These are phyloP conservation scores for Mycetomoellerius zeteki DNA, from an alignment of 1,140 invertebrate genomes.

Conservation along the genomic window DNA sequence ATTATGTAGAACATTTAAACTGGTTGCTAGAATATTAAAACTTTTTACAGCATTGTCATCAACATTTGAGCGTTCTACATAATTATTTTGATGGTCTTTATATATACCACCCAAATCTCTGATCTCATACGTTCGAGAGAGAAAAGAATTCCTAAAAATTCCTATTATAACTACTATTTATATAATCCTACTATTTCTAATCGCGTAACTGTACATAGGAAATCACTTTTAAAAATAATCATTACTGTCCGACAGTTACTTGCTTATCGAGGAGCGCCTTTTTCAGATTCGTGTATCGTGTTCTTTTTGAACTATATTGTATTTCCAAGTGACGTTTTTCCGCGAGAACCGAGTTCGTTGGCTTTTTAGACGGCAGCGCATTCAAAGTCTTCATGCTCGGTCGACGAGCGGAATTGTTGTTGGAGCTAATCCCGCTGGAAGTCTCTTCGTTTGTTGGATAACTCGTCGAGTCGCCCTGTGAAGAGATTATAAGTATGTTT, in stretches of 20 bases:
- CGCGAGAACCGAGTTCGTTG: neutral
- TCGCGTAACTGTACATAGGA: neutral
- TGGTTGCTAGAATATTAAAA: too few species aligned
- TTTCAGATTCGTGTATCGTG: constrained; percentile 70
- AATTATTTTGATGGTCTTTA: too few species aligned
- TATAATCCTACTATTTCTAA: neutral
- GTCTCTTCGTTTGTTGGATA: constrained; percentile 49
- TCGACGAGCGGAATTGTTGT: constrained; percentile 54
- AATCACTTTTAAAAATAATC: neutral
- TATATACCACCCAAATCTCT: neutral
- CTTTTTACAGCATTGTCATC: too few species aligned
- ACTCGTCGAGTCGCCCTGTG: constrained; percentile 48
- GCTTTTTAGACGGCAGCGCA: constrained; percentile 27
- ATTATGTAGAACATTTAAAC: too few species aligned
- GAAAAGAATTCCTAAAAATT: neutral
- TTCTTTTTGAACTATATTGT: constrained; percentile 75
- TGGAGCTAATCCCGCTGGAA: constrained; percentile 30
- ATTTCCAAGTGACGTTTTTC: constrained; percentile 76
- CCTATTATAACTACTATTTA: too few species aligned
- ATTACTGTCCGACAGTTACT: constrained; percentile 60
- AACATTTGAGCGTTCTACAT: too few species aligned
- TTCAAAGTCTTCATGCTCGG: constrained; percentile 37
- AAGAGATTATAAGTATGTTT: constrained; percentile 7
- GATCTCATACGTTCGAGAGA: neutral
- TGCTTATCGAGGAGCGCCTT: constrained; percentile 79